These are phyloP conservation scores for Acanthiza pusilla DNA, from an alignment of 2,797 vertebrate genomes.

Conservation along the genomic window DNA sequence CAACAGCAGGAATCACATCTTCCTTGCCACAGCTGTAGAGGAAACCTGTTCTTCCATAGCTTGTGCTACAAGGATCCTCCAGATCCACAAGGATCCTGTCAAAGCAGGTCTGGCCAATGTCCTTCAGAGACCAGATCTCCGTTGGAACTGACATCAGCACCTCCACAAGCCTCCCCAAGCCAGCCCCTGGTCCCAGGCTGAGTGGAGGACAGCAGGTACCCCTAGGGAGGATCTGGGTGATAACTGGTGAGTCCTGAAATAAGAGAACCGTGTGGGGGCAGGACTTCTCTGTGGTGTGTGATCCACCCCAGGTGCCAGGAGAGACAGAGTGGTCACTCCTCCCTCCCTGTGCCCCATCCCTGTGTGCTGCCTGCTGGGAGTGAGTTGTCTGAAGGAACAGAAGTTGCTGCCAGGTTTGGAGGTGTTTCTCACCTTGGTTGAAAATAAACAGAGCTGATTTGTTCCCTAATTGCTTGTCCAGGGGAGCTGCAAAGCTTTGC, in stretches of 20 bases:
- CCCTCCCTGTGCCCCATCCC: neutral
- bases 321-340: neutral
- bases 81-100: neutral
- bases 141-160: neutral
- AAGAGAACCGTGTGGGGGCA: rapidly evolving
- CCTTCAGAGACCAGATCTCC: neutral
- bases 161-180: neutral
- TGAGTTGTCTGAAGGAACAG: neutral
- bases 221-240: neutral
- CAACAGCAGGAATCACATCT: neutral
- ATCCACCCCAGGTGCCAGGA: neutral
- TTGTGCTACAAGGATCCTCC: neutral
- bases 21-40: neutral
- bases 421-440: neutral
- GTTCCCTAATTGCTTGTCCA: neutral
- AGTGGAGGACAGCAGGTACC: neutral
- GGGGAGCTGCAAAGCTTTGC: rapidly evolving
- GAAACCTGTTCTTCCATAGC: neutral
- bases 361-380: rapidly evolving
- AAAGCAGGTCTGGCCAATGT: neutral
- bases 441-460: neutral
- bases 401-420: neutral
- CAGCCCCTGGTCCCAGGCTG: neutral
- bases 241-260: neutral
- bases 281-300: rapidly evolving